Percentiles rank a stretch among this genome's conserved stretches.
phyloP scores from a whole-genome alignment of 2,888 invertebrate species.

The Synergus laeviventris region DNA sequence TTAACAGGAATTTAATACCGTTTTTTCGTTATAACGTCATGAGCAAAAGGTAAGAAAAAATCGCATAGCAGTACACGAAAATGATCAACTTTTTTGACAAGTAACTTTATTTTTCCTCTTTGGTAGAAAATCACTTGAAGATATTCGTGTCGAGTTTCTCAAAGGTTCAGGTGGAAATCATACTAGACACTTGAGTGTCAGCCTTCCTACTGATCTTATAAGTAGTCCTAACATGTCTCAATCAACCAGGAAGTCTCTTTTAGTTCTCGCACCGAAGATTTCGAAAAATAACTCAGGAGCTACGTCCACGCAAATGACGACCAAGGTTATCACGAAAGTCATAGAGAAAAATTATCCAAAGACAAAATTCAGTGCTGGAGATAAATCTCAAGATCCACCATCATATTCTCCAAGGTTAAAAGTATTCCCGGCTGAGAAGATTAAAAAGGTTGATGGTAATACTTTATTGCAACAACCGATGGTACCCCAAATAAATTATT shows the following conservation, averaged over 20 bases:
- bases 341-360: slow-evolving; percentile 5
- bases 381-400: slow-evolving; percentile 36
- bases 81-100: not conserved
- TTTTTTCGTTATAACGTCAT: not conserved
- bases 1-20: not conserved
- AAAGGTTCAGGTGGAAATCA: not conserved
- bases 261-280: not conserved
- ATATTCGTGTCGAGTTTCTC: not conserved
- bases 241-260: not conserved
- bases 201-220: not conserved
- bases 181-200: not conserved
- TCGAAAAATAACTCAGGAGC: not conserved
- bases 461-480: not conserved
- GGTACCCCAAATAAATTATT: not conserved
- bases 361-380: slow-evolving; percentile 2
- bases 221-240: not conserved
- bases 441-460: slow-evolving; percentile 53
- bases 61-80: too few species aligned
- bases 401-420: slow-evolving; percentile 59
- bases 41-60: slow-evolving; percentile 6
- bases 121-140: not conserved
- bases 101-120: not conserved
- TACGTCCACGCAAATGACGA: not conserved
- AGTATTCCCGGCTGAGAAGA: slow-evolving; percentile 65
- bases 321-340: not conserved